Percentiles rank a stretch among this genome's conserved stretches.
Evolutionary conservation across 2,113 vertebrate genomes (phyloP).

Genomic region (Dipodomys stephensi): DNA sequence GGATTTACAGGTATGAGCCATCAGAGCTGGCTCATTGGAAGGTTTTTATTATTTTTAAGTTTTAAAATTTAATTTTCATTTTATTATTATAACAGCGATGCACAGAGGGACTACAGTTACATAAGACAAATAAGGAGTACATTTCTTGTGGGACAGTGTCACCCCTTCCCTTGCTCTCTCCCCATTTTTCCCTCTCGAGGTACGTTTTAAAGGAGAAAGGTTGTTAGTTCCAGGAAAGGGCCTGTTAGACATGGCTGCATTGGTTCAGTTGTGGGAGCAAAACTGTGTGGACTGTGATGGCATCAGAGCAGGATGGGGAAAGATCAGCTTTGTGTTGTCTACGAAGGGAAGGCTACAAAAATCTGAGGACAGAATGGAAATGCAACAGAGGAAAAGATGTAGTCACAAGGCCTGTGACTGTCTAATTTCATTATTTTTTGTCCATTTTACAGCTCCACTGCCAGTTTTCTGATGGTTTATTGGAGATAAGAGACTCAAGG

Average conservation of each 20-base stretch:
- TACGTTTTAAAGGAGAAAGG: background rate
- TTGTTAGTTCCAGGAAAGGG: background rate
- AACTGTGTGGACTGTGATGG: background rate
- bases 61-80: too few species aligned
- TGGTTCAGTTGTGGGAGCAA: background rate
- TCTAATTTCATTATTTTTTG: background rate
- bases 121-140: too few species aligned
- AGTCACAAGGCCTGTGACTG: background rate
- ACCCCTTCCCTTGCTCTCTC: too few species aligned
- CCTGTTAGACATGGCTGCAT: too few species aligned
- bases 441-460: too few species aligned
- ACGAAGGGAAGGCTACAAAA: background rate
- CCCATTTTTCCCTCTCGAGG: background rate
- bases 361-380: background rate
- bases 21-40: background rate
- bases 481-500: too few species aligned
- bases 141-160: too few species aligned
- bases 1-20: too few species aligned
- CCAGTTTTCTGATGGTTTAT: too few species aligned
- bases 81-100: too few species aligned
- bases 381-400: background rate
- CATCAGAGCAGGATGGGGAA: background rate
- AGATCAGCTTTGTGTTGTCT: background rate
- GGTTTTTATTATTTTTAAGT: too few species aligned
- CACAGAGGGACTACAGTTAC: too few species aligned